phyloP scores from a whole-genome alignment of 2,113 vertebrate species.

The Lasiurus cinereus region DNA sequence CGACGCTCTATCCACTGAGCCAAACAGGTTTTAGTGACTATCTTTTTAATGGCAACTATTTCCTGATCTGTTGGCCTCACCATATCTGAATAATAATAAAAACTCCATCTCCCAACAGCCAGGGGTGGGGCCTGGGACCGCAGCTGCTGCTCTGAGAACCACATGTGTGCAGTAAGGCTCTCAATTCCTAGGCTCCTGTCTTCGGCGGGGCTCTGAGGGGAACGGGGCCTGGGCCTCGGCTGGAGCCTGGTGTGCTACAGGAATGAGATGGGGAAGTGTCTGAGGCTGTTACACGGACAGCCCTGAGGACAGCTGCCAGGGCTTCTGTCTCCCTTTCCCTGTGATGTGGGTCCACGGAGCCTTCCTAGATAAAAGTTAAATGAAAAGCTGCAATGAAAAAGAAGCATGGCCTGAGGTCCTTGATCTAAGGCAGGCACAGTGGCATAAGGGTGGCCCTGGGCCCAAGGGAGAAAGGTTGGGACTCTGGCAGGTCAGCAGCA shows the following conservation, averaged over 20 bases:
- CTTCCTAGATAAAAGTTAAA: constrained; percentile 9
- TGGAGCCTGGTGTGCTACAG: not conserved
- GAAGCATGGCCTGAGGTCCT: not conserved
- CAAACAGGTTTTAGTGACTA: no score
- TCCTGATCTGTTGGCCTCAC: not conserved
- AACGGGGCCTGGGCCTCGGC: not conserved
- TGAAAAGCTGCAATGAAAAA: not conserved
- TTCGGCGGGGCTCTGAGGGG: not conserved
- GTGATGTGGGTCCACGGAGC: not conserved
- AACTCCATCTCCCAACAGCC: not conserved
- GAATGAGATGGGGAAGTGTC: not conserved
- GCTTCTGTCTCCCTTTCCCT: not conserved
- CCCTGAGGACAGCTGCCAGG: not conserved
- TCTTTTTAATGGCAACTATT: not conserved
- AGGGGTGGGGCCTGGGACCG: not conserved
- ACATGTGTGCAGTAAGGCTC: not conserved
- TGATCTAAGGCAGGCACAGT: not conserved
- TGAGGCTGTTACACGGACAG: not conserved
- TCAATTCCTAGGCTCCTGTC: not conserved
- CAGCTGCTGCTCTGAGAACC: not conserved
- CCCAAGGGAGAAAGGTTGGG: not conserved
- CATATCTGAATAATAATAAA: not conserved
- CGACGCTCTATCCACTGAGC: no score
- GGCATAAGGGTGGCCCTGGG: not conserved
- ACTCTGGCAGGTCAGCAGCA: not conserved